phyloP scores from a whole-genome alignment of 1,140 invertebrate genomes.

The Neodiprion virginianus region DNA sequence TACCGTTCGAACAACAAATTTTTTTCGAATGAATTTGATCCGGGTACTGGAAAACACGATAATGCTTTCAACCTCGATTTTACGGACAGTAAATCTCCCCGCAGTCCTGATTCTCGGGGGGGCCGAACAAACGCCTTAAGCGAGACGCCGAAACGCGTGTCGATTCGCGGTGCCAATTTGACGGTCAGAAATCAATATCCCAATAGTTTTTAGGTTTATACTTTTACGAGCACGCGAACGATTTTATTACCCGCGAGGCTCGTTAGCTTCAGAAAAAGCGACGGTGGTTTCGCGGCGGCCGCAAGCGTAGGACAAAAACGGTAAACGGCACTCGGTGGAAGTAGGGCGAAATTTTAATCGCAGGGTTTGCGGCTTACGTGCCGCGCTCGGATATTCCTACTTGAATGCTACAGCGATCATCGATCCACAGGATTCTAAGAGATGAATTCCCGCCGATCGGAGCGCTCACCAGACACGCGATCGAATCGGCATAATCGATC shows the following conservation, averaged over 20 bases:
- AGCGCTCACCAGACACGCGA: no score
- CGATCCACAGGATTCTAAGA: no score
- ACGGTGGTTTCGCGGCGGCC: background rate
- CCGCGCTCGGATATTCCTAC: background rate
- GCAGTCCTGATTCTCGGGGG: no score
- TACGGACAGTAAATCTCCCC: no score
- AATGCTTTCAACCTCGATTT: no score
- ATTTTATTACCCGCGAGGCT: slow-evolving; percentile 4
- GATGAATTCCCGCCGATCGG: no score
- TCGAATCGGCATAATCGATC: no score
- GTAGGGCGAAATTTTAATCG: background rate
- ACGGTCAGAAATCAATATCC: background rate
- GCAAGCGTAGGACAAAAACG: background rate
- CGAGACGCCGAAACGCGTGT: background rate
- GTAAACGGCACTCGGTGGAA: background rate
- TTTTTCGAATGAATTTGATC: no score
- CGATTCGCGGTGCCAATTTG: background rate
- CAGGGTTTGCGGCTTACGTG: background rate
- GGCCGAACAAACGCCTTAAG: no score
- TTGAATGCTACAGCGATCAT: background rate
- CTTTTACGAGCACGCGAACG: slow-evolving; percentile 4
- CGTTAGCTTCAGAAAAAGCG: background rate
- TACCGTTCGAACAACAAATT: no score
- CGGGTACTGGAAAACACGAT: no score
- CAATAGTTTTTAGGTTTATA: background rate